These are phyloP conservation scores for Paraplagusia blochii DNA, from an alignment of 2,113 vertebrate species.

Conservation along the genomic window DNA sequence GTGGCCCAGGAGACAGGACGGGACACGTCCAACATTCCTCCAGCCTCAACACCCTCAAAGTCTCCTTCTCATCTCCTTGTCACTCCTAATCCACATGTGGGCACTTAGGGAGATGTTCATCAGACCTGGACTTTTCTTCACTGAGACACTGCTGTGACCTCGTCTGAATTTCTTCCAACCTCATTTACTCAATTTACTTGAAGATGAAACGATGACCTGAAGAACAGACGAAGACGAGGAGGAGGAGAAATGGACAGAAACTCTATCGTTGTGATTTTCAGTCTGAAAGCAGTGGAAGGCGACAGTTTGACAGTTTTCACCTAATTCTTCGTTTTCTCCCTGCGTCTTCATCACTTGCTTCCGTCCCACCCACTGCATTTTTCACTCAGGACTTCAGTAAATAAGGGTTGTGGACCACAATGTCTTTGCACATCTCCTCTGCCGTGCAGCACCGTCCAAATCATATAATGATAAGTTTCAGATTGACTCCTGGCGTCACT, in stretches of 20 bases:
- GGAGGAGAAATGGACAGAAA: conserved; percentile 11
- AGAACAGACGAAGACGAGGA: conserved; percentile 2
- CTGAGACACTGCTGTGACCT: conserved; percentile 47
- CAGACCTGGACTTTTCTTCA: conserved; percentile 49
- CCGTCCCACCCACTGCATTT: conserved; percentile 37
- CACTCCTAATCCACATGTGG: conserved; percentile 52
- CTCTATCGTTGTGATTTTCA: conserved; percentile 16
- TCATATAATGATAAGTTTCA: conserved; percentile 52
- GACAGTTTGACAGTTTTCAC: conserved; percentile 8
- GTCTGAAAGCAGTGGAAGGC: neutral
- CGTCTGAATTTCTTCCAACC: conserved; percentile 8
- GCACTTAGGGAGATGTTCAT: conserved; percentile 57
- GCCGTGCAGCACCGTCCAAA: conserved; percentile 25
- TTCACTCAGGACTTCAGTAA: conserved; percentile 47
- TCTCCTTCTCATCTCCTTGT: conserved; percentile 22
- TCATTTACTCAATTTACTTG: neutral
- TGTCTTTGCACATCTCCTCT: conserved; percentile 33
- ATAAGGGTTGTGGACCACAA: conserved; percentile 45
- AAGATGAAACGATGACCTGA: conserved; percentile 10
- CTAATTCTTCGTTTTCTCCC: conserved; percentile 22
- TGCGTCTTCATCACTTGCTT: conserved; percentile 29
- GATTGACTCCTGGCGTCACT: conserved; percentile 42
- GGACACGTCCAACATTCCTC: conserved; percentile 72
- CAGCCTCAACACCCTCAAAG: conserved; percentile 36
- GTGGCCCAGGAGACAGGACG: conserved; percentile 62